Base-by-base conservation (phyloP, 2,888 invertebrate genomes). In the Encarsia formosa region DNA sequence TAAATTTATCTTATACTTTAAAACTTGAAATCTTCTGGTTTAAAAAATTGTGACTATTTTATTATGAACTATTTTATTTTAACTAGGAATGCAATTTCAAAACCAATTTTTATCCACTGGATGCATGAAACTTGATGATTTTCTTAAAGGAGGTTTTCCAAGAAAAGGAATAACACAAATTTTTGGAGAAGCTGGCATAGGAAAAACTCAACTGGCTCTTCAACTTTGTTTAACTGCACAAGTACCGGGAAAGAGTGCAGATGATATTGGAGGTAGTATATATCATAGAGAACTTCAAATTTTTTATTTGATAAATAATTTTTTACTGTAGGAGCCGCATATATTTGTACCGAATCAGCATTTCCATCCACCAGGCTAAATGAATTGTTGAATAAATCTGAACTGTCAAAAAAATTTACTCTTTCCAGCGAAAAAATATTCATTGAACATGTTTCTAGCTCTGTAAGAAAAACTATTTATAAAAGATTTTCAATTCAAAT, bases 131-230 rank as follows among this genome's bases (percentile, higher is more conserved):
- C 74, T 90, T 46, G 83, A 90, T 69, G 64, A 64, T 24, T 68
- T 82, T 55, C 69, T 87, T 19, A 72, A 75, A 60, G 89, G 89
- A 50, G 91, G 91, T 24, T 77, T 90, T 52, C 75, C 82, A 39
- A 75, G 75, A 60, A 79, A 81, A 58, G 84, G 87, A 22, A 78
- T 91, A 44, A 86, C 85, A 49, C 91, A 91, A 78, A 76, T 92
- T 61, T 83, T 81, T 68, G 91, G 91, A n/a, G 83, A 85, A 71
- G 87, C 88, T 75, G 87, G 87, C 15, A 79, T 81, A 62, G 91
- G 91, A 5, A 91, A 91, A 77, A 90, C 90, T 0, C 91, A 91
- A 70, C 67, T 91, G 37, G 86, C 84, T 59, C 75, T 91, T 43
- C 88, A 89, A 73, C 70, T 87, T 23, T 79, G 84, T 29, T 73